Evolutionary conservation across 2,888 invertebrate genomes (phyloP), one percentile per base, ranked within the genome.

Genomic region (Folsomia manolachei): DNA sequence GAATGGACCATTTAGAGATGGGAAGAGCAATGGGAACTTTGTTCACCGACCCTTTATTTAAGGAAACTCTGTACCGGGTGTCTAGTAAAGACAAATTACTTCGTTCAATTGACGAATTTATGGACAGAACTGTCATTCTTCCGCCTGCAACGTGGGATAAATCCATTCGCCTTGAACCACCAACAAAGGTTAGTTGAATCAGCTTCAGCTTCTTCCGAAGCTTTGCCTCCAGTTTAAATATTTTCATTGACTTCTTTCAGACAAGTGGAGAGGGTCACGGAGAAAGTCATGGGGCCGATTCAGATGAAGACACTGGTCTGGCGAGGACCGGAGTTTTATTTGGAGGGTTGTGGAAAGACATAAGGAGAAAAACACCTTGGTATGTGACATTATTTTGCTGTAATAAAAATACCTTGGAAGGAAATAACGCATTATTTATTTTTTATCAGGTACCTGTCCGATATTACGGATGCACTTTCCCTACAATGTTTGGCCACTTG

Each of bases 301-400:
- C 25, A 25, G 70, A 64, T n/a, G 21, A 1, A 4, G 52, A 71
- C 60, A 18, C n/a, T 19, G 80, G 79, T n/a, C 71, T 81, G 19
- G 75, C 75, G 14, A 62, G 80, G 25, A 75, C 78, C 4, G 79
- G 78, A n/a, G 84, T 84, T 71, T 73, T 86, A 25, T 87, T 85
- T 80, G 87, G 87, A 21, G 87, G 87, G 19, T 81, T 87, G 25
- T 82, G 86, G 0, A 82, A 82, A n/a, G 87, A 87, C 81, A 82
- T 87, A 21, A 85, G 85, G 77, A 81, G 87, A 60, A 87, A 87
- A 78, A 62, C 82, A 1, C 85, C 86, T 0, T 86, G 83, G 82
- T 87, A 26, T 25, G 74, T 14, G n/a, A n/a, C 21, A 51, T 51
- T 11, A 9, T 51, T 14, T 14, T 56, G 19, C 19, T 56, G 4